Evolutionary conservation across 2,888 invertebrate genomes (phyloP), one percentile per base, ranked within the genome.

Genomic region (Antitype chi): DNA sequence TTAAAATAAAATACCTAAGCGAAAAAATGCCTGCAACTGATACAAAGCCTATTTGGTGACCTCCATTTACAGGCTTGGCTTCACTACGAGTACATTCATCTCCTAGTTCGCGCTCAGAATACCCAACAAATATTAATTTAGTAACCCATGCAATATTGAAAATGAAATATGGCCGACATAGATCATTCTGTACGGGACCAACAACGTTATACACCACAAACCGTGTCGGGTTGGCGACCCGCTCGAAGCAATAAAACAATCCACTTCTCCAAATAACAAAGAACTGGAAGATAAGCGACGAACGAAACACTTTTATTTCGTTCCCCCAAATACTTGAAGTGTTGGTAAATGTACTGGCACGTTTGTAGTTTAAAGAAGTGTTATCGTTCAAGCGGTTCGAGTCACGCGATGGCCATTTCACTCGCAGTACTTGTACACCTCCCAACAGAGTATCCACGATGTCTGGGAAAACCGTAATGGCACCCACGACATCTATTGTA

Each of bases 361-460:
- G 80, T 85, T 84, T 77, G 81, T 87, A 81, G 78, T 84, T 76
- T 86, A 80, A 87, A 87, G 79, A 83, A 85, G 76, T 87, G 83
- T 86, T 86, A 86, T 87, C 87, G 86, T 77, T 78, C 72, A 80
- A 71, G 64, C 71, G 75, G 78, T 72, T 79, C 49, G 64, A 86
- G 86, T 88, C 88, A 88, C 87, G 87, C 87, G 84, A 87, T 70
- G 49, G 60, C 70, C 70, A 84, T 86, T 81, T 86, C 72, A 70
- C 74, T 68, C 76, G 85, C 66, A 72, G 72, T 60, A 74, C 64
- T 75, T 70, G 70, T 74, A 69, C 78, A 70, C 67, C 76, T 74
- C 63, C 77, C 71, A n/a, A 60, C 78, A 63, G 76, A 86, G 63
- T 70, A 80, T 85, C 80, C 74, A 80, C 81, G 57, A 80, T 79